Evolutionary conservation across 2,797 vertebrate species (phyloP).

Genomic region (Onychomys leucogaster): DNA sequence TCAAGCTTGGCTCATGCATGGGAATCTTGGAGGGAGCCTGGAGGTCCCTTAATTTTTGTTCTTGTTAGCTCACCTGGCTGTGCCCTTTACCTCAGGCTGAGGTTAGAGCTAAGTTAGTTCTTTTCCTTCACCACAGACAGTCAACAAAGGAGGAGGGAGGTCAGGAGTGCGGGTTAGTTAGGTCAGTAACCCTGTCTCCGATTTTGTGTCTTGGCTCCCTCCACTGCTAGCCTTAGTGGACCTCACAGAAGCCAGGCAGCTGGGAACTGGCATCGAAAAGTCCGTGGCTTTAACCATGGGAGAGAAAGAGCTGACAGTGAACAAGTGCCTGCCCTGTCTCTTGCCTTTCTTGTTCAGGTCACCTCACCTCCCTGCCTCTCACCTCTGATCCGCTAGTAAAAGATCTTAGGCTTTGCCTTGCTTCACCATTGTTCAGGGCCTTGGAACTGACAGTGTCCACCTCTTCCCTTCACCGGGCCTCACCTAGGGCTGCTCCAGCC

Average conservation of each 20-base stretch:
- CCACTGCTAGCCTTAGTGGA: background rate
- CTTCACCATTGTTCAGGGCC: accelerated
- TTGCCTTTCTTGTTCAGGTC: too few relatives aligned
- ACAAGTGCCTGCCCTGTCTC: accelerated
- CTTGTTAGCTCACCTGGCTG: accelerated
- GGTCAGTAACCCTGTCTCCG: background rate
- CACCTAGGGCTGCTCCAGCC: accelerated
- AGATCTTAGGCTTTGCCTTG: background rate
- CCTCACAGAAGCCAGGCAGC: background rate
- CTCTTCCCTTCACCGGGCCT: accelerated
- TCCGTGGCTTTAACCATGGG: background rate
- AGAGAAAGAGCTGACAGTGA: accelerated
- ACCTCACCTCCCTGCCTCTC: accelerated
- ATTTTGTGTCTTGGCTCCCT: background rate
- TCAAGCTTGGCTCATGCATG: background rate
- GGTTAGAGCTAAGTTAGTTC: background rate
- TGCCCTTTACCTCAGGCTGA: too few relatives aligned
- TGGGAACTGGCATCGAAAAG: accelerated
- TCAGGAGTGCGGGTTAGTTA: background rate
- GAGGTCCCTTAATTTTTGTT: background rate
- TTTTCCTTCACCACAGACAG: background rate
- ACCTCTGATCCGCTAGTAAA: accelerated
- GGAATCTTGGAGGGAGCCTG: background rate
- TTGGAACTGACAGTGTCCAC: accelerated
- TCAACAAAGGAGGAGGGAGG: background rate